phyloP scores from a whole-genome alignment of 2,888 invertebrate species.

The Lampropteryx suffumata region DNA sequence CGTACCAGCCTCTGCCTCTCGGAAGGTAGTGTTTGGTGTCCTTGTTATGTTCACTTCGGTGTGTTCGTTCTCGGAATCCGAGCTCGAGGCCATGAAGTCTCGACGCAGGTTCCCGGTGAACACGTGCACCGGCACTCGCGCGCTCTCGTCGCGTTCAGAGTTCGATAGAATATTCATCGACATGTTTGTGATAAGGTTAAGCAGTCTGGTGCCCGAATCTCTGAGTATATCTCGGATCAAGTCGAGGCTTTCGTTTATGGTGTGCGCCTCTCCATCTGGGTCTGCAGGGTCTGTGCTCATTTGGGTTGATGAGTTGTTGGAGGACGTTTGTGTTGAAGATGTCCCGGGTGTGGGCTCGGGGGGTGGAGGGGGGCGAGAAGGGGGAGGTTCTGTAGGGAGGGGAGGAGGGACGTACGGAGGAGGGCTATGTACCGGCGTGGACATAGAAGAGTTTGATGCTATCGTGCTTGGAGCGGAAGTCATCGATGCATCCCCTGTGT shows the following conservation, averaged over 20 bases:
- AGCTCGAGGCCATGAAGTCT: slow-evolving; percentile 61
- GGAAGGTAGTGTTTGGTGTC: slow-evolving; percentile 65
- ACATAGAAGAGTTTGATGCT: not conserved
- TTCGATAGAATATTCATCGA: slow-evolving; percentile 66
- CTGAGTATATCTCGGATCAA: slow-evolving; percentile 74
- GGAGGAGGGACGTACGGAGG: slow-evolving; percentile 24
- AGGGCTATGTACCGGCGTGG: slow-evolving; percentile 14
- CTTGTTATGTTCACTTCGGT: slow-evolving; percentile 72
- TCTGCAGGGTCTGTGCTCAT: slow-evolving; percentile 5
- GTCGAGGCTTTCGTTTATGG: slow-evolving; percentile 74
- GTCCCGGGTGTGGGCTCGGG: slow-evolving; percentile 41
- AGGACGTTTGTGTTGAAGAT: slow-evolving; percentile 61
- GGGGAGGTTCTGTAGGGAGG: slow-evolving; percentile 26
- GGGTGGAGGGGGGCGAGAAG: slow-evolving; percentile 34
- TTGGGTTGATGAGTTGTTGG: slow-evolving; percentile 34
- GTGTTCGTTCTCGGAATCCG: slow-evolving; percentile 72
- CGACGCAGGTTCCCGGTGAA: slow-evolving; percentile 51
- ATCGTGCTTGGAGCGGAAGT: not conserved
- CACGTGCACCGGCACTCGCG: slow-evolving; percentile 50
- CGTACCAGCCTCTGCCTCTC: slow-evolving; percentile 44
- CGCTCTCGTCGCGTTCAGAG: slow-evolving; percentile 50
- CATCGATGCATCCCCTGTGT: not conserved
- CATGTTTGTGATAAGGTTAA: slow-evolving; percentile 76
- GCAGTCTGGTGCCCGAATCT: slow-evolving; percentile 72
- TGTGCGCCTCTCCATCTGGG: slow-evolving; percentile 63